A percentile compares a stretch with the other conserved stretches of the same genome.
Conservation (phyloP, 2,797 vertebrate species). For the Lophius americanus region DNA sequence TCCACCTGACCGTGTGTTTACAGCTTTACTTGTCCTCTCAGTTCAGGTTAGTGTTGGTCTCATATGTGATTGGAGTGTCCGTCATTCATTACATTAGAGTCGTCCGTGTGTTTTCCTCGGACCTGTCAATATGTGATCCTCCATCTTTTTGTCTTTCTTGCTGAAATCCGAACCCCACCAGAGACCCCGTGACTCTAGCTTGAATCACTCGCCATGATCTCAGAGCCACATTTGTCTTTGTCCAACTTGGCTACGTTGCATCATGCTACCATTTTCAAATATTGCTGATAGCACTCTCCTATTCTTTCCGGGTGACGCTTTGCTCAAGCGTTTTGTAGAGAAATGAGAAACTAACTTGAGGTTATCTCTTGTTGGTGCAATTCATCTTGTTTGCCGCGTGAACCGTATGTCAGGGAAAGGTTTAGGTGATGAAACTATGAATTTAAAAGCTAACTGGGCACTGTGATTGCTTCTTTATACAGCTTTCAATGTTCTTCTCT, state of each 20-base stretch:
- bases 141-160: neutral
- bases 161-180: conserved; percentile 16
- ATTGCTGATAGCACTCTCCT: conserved; percentile 12
- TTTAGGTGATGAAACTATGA: too few relatives aligned
- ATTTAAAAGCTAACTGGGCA: too few relatives aligned
- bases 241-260: conserved; percentile 27
- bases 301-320: neutral
- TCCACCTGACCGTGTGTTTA: neutral
- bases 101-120: neutral
- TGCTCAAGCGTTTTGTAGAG: conserved; percentile 18
- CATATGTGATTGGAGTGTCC: conserved; percentile 8
- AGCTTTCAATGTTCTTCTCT: too few relatives aligned
- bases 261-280: conserved; percentile 31
- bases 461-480: too few relatives aligned
- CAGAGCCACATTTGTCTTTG: conserved; percentile 33
- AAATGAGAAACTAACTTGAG: conserved; percentile 19
- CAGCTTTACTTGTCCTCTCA: conserved; percentile 1
- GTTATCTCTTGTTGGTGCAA: conserved; percentile 6
- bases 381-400: neutral
- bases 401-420: too few relatives aligned
- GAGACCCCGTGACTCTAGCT: neutral
- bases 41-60: conserved; percentile 20
- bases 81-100: neutral
- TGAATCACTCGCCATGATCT: conserved; percentile 17
- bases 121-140: conserved; percentile 2